phyloP scores from a whole-genome alignment of 2,888 invertebrate genomes.

The Tridacna crocea region DNA sequence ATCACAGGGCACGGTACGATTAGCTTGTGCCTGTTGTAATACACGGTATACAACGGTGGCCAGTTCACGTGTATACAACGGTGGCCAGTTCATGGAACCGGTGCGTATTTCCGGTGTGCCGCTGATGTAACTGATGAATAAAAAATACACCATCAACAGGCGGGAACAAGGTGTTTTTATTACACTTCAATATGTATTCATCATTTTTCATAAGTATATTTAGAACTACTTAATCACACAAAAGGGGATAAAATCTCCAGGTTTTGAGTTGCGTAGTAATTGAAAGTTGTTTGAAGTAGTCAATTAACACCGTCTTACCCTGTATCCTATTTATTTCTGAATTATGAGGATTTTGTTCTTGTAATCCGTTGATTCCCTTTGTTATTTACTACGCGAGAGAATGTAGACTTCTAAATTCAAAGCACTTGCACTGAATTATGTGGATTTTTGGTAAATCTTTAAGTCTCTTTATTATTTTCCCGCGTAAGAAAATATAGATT shows the following conservation, averaged over 20 bases:
- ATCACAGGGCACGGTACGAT: too few relatives aligned
- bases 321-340: background rate
- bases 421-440: too few relatives aligned
- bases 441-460: background rate
- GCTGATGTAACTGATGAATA: background rate
- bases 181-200: slow-evolving; percentile 2
- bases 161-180: slow-evolving; percentile 23
- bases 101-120: slow-evolving; percentile 22
- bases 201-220: background rate
- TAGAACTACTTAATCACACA: slow-evolving; percentile 14
- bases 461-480: too few relatives aligned
- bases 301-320: slow-evolving; percentile 19
- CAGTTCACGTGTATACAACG: too few relatives aligned
- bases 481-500: too few relatives aligned
- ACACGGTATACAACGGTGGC: too few relatives aligned
- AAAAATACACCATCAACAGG: slow-evolving; percentile 2
- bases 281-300: slow-evolving; percentile 24
- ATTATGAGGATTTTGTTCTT: background rate
- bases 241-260: slow-evolving; percentile 13
- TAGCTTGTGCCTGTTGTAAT: too few relatives aligned
- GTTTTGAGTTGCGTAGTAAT: slow-evolving; percentile 16
- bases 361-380: too few relatives aligned
- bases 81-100: too few relatives aligned
- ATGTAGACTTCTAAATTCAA: too few relatives aligned
- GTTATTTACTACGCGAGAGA: too few relatives aligned